A percentile compares a stretch with the other conserved stretches of the same genome.
Evolutionary conservation across 2,888 invertebrate genomes (phyloP).

Genomic region (Tholera decimalis): DNA sequence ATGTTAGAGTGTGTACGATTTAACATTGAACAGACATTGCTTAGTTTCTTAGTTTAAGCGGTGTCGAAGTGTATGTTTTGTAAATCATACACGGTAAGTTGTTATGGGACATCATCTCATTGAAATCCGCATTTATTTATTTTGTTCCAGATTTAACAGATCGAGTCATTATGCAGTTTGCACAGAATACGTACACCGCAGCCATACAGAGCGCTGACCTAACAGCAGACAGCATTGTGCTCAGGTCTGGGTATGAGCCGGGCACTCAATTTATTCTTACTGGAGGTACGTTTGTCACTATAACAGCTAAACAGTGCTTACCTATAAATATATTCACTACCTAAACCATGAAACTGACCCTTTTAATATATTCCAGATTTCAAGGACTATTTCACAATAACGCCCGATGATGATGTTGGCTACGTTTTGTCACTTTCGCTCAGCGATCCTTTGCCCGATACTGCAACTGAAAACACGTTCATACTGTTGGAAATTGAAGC

Average conservation of each 20-base stretch:
- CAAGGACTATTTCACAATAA: slow-evolving; percentile 65
- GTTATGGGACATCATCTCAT: too few species aligned
- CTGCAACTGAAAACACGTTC: slow-evolving; percentile 68
- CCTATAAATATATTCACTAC: neutral
- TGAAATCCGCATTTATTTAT: neutral
- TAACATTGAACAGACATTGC: too few species aligned
- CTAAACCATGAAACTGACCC: neutral
- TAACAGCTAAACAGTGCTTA: neutral
- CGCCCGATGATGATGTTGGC: slow-evolving; percentile 42
- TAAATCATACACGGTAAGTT: too few species aligned
- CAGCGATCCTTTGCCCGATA: slow-evolving; percentile 58
- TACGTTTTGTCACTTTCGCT: slow-evolving; percentile 68
- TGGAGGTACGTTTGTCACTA: slow-evolving; percentile 72
- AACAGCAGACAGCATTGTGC: slow-evolving; percentile 69
- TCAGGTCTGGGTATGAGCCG: slow-evolving; percentile 72
- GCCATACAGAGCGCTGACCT: slow-evolving; percentile 67
- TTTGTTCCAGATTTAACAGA: slow-evolving; percentile 9
- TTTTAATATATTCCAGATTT: slow-evolving; percentile 70
- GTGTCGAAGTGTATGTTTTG: too few species aligned
- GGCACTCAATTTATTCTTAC: slow-evolving; percentile 72
- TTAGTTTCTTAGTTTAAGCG: too few species aligned
- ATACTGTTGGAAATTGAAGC: slow-evolving; percentile 79
- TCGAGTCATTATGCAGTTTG: slow-evolving; percentile 72
- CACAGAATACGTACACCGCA: slow-evolving; percentile 76
- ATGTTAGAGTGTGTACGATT: too few species aligned